Percentiles rank a stretch among this genome's conserved stretches.
These are phyloP conservation scores for Pycnonotus jocosus DNA, from an alignment of 2,113 vertebrate genomes.

Conservation along the genomic window DNA sequence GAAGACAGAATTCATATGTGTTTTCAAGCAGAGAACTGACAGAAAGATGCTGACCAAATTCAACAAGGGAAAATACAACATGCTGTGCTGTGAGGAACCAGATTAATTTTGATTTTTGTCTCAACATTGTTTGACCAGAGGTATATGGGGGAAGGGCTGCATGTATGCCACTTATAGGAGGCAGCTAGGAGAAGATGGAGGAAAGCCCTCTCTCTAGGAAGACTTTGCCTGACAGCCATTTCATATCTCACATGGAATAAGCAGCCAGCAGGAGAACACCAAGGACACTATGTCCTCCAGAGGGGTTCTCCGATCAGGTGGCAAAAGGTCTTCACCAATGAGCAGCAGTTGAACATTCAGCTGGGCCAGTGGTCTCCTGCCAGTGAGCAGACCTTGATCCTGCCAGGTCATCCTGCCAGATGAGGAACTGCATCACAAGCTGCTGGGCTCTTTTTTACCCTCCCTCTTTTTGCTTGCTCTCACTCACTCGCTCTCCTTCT, in stretches of 20 bases:
- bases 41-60: background rate
- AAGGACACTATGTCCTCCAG: background rate
- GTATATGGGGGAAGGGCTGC: background rate
- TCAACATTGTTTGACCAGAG: background rate
- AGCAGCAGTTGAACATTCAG: fast-evolving
- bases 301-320: fast-evolving
- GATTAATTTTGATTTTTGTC: background rate
- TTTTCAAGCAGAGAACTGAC: background rate
- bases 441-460: background rate
- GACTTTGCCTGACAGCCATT: background rate
- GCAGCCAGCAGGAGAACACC: background rate
- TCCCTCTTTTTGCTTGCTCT: background rate
- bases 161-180: background rate
- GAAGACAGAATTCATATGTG: background rate
- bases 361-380: background rate
- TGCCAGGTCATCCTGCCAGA: too few species aligned
- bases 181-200: background rate
- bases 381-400: background rate
- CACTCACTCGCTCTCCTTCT: fast-evolving
- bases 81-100: background rate
- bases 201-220: background rate
- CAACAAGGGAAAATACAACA: background rate
- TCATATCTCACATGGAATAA: background rate
- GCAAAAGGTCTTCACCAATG: background rate
- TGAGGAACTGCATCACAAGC: fast-evolving